Conservation (phyloP, 2,797 vertebrate genomes). For the Syncerus caffer region DNA sequence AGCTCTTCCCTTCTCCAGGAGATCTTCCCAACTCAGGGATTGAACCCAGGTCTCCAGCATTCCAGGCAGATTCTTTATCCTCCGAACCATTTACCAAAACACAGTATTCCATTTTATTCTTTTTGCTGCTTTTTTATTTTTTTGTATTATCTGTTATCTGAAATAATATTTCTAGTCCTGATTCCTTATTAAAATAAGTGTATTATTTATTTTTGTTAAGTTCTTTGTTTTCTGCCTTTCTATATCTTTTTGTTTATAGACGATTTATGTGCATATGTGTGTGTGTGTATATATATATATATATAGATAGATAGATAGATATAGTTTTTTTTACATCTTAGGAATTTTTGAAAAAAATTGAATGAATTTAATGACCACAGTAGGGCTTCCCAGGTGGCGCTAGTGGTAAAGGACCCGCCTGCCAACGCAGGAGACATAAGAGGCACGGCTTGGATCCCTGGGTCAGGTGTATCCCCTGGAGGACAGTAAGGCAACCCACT, state of each 20-base stretch:
- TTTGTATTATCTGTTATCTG: neutral
- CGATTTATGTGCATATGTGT: neutral
- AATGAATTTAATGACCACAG: neutral
- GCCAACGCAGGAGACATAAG: neutral
- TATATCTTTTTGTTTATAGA: neutral
- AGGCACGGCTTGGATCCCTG: neutral
- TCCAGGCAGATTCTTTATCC: neutral
- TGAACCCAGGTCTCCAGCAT: neutral
- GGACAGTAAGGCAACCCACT: neutral
- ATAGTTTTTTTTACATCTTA: neutral
- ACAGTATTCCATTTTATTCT: neutral
- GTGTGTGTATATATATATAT: fast-evolving
- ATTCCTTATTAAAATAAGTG: neutral
- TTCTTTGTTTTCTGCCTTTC: neutral
- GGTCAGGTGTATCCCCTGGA: neutral
- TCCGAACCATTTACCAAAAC: neutral
- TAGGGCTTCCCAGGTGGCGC: neutral
- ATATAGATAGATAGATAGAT: neutral
- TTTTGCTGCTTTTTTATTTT: neutral
- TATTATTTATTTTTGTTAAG: neutral
- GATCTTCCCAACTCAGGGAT: neutral
- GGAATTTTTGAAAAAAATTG: neutral
- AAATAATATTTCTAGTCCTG: neutral
- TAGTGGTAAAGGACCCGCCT: neutral
- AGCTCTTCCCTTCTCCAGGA: neutral